Evolutionary conservation across 2,113 vertebrate species (phyloP), one percentile per base, ranked within the genome.

Genomic region (Gambusia affinis): DNA sequence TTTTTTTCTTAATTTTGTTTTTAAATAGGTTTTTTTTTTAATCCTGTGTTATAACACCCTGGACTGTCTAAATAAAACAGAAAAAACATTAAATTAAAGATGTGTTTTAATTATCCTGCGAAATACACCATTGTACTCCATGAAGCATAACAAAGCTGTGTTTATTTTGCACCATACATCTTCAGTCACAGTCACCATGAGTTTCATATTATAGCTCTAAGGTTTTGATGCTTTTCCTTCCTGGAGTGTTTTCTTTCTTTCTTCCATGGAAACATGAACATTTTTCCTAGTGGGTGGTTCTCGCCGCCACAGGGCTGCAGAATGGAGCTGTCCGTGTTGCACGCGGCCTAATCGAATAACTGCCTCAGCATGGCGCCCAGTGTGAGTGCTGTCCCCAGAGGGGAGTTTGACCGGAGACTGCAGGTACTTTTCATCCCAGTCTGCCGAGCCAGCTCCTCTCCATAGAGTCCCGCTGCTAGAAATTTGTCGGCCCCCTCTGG

Each of bases 401-500:
- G 89, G 88, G 47, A 89, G 94, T 91, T 93, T 94, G 87, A 91
- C 88, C 84, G 67, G 87, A 92, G 95, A 95, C 94, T 94, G 92
- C 95, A 96, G 95, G 95, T 95, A 94, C 94, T 95, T 96, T 96
- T 97, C 90, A 96, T 93, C 90, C 80, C 90, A 22, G 82, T 95
- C 92, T 94, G 1, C 31, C 94, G 93, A 95, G 95, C 94, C 85
- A 83, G 88, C 93, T 89, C 68, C 85, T 85, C 80, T 87, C 73
- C 67, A 88, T 90, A 87, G 92, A 84, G 4, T 94, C 97, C 97
- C 60, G 97, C 97, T 96, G 97, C 95, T 96, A 92, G 93, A 97
- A 97, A 98, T 98, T 98, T 96, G 96, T 97, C 88, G 86, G 93
- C 94, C 94, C 92, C 92, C 95, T 96, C 90, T 64, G 90, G 91